phyloP scores from a whole-genome alignment of 2,888 invertebrate genomes.

The Ptycholaimellus sp. region DNA sequence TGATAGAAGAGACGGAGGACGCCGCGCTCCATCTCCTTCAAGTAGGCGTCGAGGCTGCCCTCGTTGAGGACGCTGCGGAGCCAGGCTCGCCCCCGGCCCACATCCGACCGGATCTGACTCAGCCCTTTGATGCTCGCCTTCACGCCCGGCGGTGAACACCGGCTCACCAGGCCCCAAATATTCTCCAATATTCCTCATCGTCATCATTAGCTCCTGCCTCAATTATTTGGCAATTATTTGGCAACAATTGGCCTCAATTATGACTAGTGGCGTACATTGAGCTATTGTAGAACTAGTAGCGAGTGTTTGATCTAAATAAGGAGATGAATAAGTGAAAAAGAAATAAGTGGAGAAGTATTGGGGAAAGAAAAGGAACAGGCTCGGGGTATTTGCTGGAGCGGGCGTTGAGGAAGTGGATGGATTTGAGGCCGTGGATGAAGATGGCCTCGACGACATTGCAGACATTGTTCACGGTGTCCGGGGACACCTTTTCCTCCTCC shows the following conservation, averaged over 20 bases:
- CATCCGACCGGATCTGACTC: conserved; percentile 29
- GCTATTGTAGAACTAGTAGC: no score
- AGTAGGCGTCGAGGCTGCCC: conserved; percentile 28
- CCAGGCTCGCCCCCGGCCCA: conserved; percentile 31
- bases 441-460: conserved; percentile 31
- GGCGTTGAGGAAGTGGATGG: conserved; percentile 21
- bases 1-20: conserved; percentile 27
- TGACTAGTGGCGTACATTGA: no score
- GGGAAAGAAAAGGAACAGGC: conserved; percentile 13
- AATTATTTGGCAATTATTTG: no score
- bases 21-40: no score
- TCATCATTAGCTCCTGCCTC: no score
- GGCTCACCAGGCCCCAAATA: conserved; percentile 30
- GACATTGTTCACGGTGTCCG: conserved; percentile 25
- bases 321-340: neutral
- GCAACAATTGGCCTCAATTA: no score
- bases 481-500: no score
- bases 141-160: conserved; percentile 28
- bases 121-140: conserved; percentile 26
- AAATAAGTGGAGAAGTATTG: neutral
- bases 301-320: no score
- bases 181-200: no score
- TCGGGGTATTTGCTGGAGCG: conserved; percentile 21
- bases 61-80: conserved; percentile 30
- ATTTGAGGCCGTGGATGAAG: conserved; percentile 31